Evolutionary conservation across 2,113 vertebrate genomes (phyloP).

Genomic region (Diglossa brunneiventris): DNA sequence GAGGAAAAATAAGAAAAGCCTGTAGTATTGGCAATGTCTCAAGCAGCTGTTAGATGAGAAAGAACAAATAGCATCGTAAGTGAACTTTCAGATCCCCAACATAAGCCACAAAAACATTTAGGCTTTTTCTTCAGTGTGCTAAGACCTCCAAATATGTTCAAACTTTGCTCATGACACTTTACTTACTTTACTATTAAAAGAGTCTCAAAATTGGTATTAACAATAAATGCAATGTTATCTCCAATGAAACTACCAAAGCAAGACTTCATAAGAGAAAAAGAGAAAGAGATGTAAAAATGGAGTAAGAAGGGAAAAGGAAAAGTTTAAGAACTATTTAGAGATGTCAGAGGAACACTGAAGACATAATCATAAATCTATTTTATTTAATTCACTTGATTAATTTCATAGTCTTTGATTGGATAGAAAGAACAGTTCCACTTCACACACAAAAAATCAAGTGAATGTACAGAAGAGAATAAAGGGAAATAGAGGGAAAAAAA

Average conservation of each 20-base stretch:
- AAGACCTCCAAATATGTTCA: neutral
- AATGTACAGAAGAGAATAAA: neutral
- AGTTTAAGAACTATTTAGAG: conserved; percentile 18
- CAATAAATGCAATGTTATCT: neutral
- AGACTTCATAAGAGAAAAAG: neutral
- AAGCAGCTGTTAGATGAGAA: neutral
- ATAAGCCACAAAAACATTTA: neutral
- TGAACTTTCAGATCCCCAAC: neutral
- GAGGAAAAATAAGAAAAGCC: neutral
- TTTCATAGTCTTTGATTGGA: neutral
- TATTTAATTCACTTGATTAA: conserved; percentile 11
- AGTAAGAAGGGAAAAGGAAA: neutral
- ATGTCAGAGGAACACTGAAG: conserved; percentile 15
- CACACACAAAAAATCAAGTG: neutral
- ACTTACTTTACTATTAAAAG: neutral
- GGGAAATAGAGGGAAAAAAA: neutral
- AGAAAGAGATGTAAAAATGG: neutral
- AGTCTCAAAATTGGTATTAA: neutral
- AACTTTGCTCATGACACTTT: neutral
- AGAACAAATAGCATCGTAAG: neutral
- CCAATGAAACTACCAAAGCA: conserved; percentile 12
- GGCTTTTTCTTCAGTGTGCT: neutral
- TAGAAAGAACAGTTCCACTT: conserved; percentile 11
- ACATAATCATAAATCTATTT: neutral
- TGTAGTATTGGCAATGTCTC: neutral